Base-by-base conservation (phyloP, 2,113 vertebrate species). In the Stigmatopora argus region DNA sequence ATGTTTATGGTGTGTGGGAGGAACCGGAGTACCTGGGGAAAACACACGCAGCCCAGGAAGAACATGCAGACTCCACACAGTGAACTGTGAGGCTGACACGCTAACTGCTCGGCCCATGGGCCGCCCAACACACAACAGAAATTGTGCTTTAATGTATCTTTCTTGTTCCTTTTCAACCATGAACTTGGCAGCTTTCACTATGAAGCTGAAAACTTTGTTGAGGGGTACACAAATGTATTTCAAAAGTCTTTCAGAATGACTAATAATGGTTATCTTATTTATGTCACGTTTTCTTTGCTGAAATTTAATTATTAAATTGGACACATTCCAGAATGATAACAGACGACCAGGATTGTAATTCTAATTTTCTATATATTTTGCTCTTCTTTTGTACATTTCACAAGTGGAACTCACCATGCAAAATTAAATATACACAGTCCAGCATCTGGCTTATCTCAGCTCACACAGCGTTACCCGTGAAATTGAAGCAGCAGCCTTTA, bases 371-470 rank as follows among this genome's bases (percentile, higher is more conserved):
- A n/a, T 51, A 52, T 65, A 67, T 48, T 59, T 34, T 73, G 46
- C 61, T 61, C 41, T 58, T 58, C 65, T 75, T 76, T 68, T 79
- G 62, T 61, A 52, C 62, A 73, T 67, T 71, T 64, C 60, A 63
- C 66, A 51, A 65, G 58, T 75, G 62, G 51, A 53, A 78, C 65
- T 14, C 47, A 66, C 47, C 63, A 52, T 55, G 56, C 67, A 80
- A 73, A 79, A 44, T 60, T 60, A 75, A 65, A 78, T 83, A 21
- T 53, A 67, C 70, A 65, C 53, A 63, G 77, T 83, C 80, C 75
- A 67, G 77, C 80, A 74, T 78, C 64, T 64, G 61, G 48, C 81
- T 89, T 88, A 88, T 90, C 83, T 63, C 73, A 34, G 49, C 56
- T 72, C 69, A 61, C 70, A 79, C 77, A 88, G 70, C 64, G 47